Percentiles rank a stretch among this genome's conserved stretches.
Evolutionary conservation across 2,113 vertebrate genomes (phyloP).

Genomic region (Microcebus lehilahytsara): DNA sequence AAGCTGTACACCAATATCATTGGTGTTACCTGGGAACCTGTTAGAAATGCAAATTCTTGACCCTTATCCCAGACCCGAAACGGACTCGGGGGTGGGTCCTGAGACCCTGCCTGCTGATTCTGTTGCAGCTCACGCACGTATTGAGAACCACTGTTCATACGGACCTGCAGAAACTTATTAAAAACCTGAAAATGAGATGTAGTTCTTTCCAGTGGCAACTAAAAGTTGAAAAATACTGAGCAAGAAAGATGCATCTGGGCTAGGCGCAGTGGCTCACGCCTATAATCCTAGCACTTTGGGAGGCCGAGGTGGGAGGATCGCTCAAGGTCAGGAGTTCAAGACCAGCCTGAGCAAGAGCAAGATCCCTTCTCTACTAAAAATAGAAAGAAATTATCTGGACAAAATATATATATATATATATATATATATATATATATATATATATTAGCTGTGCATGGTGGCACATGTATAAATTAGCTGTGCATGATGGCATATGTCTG

Average conservation of each 20-base stretch:
- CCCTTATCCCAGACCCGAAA: neutral
- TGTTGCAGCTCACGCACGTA: neutral
- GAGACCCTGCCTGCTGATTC: neutral
- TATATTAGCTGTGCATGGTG: too few relatives aligned
- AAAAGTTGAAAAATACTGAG: neutral
- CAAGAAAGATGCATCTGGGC: neutral
- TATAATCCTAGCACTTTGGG: too few relatives aligned
- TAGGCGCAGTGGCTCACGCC: too few relatives aligned
- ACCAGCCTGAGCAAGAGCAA: too few relatives aligned
- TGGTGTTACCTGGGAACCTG: neutral
- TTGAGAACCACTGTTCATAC: neutral
- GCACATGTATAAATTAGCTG: too few relatives aligned
- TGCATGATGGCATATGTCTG: too few relatives aligned
- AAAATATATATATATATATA: too few relatives aligned
- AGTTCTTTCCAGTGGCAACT: neutral
- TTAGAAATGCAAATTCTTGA: neutral
- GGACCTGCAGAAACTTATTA: neutral
- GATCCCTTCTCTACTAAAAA: too few relatives aligned
- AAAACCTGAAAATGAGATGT: neutral
- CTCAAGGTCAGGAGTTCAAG: too few relatives aligned
- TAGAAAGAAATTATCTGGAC: too few relatives aligned
- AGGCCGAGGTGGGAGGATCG: too few relatives aligned
- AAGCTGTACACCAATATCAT: neutral
- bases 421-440: too few relatives aligned
- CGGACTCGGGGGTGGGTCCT: neutral